These are phyloP conservation scores for Acheta domesticus DNA, from an alignment of 2,888 invertebrate species.

Conservation along the genomic window DNA sequence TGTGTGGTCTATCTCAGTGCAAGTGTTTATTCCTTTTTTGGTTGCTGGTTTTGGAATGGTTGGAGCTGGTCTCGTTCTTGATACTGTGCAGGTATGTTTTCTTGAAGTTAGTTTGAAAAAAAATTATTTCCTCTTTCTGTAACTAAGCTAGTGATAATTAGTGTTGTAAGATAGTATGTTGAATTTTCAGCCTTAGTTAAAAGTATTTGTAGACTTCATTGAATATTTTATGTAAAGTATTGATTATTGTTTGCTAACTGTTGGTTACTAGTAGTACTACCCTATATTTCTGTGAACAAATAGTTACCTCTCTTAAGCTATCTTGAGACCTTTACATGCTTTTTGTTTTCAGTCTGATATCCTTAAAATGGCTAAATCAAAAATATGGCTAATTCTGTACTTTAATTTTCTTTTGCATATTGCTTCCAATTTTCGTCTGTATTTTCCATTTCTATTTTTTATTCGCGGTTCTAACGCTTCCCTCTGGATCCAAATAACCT, in stretches of 20 bases:
- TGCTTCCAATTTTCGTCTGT: too few species aligned
- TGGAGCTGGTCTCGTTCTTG: conserved; percentile 81
- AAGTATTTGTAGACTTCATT: neutral
- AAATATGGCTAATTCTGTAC: too few species aligned
- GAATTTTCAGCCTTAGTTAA: neutral
- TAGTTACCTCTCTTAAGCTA: too few species aligned
- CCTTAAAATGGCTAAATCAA: too few species aligned
- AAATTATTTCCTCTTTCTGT: neutral
- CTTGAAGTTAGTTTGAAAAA: neutral
- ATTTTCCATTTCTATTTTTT: too few species aligned
- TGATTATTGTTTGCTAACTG: neutral
- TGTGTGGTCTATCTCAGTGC: conserved; percentile 51
- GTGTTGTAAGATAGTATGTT: too few species aligned
- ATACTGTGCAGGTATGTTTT: conserved; percentile 65
- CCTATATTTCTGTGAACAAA: too few species aligned
- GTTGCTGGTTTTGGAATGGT: conserved; percentile 90
- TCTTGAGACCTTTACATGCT: too few species aligned
- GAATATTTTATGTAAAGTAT: neutral
- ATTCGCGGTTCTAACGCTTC: too few species aligned
- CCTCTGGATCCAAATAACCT: too few species aligned
- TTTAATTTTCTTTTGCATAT: too few species aligned
- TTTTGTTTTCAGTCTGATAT: too few species aligned
- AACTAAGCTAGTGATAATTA: neutral
- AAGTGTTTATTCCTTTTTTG: conserved; percentile 80
- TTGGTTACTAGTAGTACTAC: neutral